A percentile compares a stretch with the other conserved stretches of the same genome.
Conservation (phyloP, 2,888 invertebrate genomes). For the Ophioninae sp. region DNA sequence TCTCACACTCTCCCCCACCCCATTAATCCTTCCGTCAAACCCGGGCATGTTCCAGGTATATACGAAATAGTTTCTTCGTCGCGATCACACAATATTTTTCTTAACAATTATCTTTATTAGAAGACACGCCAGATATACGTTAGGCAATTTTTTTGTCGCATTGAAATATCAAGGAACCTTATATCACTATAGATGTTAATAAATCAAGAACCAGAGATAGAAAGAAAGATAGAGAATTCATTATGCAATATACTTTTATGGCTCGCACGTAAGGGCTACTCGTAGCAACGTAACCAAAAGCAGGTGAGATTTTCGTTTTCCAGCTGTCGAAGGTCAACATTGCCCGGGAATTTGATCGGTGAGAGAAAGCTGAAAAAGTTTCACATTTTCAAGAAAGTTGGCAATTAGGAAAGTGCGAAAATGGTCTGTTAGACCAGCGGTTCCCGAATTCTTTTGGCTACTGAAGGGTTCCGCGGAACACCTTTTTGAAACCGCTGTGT, state of each 20-base stretch:
- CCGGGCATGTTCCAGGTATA: not conserved
- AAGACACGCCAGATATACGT: conserved; percentile 1
- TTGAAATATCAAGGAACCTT: conserved; percentile 1
- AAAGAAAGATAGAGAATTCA: not conserved
- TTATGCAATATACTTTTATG: conserved; percentile 20
- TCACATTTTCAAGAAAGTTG: conserved; percentile 11
- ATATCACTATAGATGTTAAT: conserved; percentile 25
- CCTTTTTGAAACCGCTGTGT: no score
- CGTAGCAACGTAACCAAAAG: not conserved
- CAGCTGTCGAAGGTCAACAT: conserved; percentile 17
- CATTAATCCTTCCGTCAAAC: not conserved
- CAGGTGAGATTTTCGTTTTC: not conserved
- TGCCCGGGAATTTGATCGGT: not conserved
- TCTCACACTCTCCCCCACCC: not conserved
- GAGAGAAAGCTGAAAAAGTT: not conserved
- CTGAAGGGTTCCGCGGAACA: no score
- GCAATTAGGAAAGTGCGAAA: conserved; percentile 9
- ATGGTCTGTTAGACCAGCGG: not conserved
- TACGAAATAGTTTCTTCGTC: not conserved
- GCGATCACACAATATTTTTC: conserved; percentile 20
- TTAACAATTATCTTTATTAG: conserved; percentile 29
- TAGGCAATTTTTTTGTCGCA: not conserved
- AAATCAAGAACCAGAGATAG: conserved; percentile 14
- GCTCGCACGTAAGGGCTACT: conserved; percentile 23
- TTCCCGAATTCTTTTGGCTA: no score